Evolutionary conservation across 2,888 invertebrate species (phyloP).

Genomic region (Drosophila koepferae): DNA sequence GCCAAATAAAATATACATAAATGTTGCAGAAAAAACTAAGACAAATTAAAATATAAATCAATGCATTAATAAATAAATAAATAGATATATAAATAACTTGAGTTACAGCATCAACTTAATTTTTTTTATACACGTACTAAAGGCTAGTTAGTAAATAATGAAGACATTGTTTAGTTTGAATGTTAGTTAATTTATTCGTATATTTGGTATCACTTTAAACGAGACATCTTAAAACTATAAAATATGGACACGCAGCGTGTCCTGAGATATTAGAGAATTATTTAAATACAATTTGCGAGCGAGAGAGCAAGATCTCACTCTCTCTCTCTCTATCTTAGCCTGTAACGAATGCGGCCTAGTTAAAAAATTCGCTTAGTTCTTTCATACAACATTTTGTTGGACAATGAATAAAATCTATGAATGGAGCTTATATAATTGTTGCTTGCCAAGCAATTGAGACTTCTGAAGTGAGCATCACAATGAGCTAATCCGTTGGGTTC

Average conservation of each 20-base stretch:
- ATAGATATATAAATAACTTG: too few relatives aligned
- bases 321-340: constrained; percentile 5
- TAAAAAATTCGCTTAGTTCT: constrained; percentile 40
- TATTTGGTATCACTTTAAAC: constrained; percentile 40
- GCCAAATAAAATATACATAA: too few relatives aligned
- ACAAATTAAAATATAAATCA: too few relatives aligned
- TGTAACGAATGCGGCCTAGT: constrained; percentile 33
- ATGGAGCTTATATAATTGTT: neutral
- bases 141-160: neutral
- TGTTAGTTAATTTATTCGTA: constrained; percentile 44
- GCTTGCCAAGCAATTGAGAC: constrained; percentile 42
- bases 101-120: too few relatives aligned
- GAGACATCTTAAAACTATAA: constrained; percentile 25
- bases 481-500: constrained; percentile 50
- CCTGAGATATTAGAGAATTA: constrained; percentile 27
- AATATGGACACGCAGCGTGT: constrained; percentile 31
- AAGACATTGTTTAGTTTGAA: neutral
- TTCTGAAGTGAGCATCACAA: constrained; percentile 64
- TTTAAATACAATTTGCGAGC: constrained; percentile 31
- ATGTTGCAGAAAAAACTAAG: too few relatives aligned
- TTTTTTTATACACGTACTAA: neutral
- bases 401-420: constrained; percentile 34
- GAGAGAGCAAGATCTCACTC: neutral
- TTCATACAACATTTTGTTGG: constrained; percentile 42
- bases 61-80: too few relatives aligned